Evolutionary conservation across 2,888 invertebrate genomes (phyloP), one percentile per base, ranked within the genome.

Genomic region (Tineola bisselliella): DNA sequence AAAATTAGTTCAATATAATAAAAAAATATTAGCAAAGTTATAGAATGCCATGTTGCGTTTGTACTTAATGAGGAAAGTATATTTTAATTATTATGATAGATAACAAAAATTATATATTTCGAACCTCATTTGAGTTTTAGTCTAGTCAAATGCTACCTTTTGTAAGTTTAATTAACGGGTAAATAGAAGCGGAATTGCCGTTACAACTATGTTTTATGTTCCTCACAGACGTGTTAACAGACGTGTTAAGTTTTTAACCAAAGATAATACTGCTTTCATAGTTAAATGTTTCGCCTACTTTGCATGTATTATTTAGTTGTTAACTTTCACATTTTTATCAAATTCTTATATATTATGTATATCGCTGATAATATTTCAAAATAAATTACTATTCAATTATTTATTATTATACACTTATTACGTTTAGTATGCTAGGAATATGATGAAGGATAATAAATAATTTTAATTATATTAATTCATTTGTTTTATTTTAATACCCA

Each of bases 371-470:
- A 80, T 82, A 81, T 82, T 87, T 84, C 77, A 76, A 84, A 82
- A 78, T 86, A 84, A 87, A 84, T 83, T 81, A 86, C 77, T 84
- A 87, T 86, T 86, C 86, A 86, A 87, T 87, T 87, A 87, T 87
- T 86, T 86, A 84, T 83, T 82, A 84, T 87, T 87, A 87, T 87
- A 87, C 87, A 88, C 84, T 87, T 87, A 87, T 88, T 88, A 88
- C 81, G 87, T 88, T 88, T 87, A 88, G 88, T 87, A 87, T 87
- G 87, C 87, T 88, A 88, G 88, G 84, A 81, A 84, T 88, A 88
- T 87, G 84, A 88, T 82, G 88, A 86, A 87, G 77, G 87, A 88
- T 88, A 88, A 88, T 88, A 88, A 88, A 88, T 88, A 88, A 88
- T 88, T 88, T 88, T 88, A 88, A 88, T 87, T 87, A 88, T 88